phyloP scores from a whole-genome alignment of 2,888 invertebrate genomes.

The Brenthis hecate region DNA sequence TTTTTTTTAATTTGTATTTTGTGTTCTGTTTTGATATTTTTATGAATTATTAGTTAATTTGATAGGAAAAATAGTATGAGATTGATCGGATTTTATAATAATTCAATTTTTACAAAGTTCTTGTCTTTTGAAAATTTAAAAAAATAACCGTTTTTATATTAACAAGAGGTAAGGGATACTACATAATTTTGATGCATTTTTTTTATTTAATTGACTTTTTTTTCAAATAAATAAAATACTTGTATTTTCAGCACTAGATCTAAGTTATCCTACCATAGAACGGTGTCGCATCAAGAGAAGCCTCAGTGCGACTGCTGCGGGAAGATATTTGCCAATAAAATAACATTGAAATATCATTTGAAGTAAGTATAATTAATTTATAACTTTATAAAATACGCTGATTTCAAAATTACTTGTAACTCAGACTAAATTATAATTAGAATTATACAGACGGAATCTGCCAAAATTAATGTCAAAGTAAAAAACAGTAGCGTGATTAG shows the following conservation, averaged over 20 bases:
- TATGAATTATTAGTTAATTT: too few species aligned
- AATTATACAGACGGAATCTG: too few species aligned
- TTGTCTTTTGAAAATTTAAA: too few species aligned
- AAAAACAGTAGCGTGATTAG: too few species aligned
- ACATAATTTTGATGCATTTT: background rate
- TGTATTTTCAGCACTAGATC: constrained; percentile 61
- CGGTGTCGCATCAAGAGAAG: constrained; percentile 58
- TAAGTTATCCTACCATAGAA: constrained; percentile 61
- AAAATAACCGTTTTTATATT: too few species aligned
- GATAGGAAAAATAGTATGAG: too few species aligned
- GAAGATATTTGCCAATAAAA: constrained; percentile 74
- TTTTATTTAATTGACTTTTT: background rate
- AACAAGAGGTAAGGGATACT: too few species aligned
- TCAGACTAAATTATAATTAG: too few species aligned
- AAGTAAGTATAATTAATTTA: constrained; percentile 55
- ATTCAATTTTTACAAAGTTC: too few species aligned
- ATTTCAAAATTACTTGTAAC: too few species aligned
- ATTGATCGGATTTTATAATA: background rate
- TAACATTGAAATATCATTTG: constrained; percentile 69
- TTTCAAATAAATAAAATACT: background rate
- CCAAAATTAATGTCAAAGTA: too few species aligned
- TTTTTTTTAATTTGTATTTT: background rate
- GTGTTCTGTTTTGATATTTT: background rate
- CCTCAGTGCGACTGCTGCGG: constrained; percentile 77
- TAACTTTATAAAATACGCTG: too few species aligned